Percentiles rank a stretch among this genome's conserved stretches.
phyloP scores from a whole-genome alignment of 2,113 vertebrate genomes.

The Astur gentilis region DNA sequence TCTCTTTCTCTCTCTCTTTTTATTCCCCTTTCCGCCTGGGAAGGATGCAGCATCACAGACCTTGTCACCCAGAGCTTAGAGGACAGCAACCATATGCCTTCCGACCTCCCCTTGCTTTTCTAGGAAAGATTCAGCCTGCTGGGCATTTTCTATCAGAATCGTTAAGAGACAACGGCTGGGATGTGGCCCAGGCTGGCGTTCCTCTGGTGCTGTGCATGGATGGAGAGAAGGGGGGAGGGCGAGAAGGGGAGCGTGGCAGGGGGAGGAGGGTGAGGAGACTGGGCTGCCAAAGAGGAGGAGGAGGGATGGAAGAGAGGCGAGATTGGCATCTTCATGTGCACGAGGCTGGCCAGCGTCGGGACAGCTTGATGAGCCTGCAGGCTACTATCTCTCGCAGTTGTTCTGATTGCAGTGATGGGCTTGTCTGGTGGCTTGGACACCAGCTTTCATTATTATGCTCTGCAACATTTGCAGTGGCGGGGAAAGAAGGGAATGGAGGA shows the following conservation, averaged over 20 bases:
- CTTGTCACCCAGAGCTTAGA: slow-evolving; percentile 56
- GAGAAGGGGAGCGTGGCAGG: not conserved
- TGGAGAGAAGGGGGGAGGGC: not conserved
- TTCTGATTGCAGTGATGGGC: slow-evolving; percentile 40
- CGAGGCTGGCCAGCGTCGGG: not conserved
- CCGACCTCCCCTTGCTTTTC: slow-evolving; percentile 44
- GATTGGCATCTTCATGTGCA: slow-evolving; percentile 17
- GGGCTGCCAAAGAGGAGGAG: slow-evolving; percentile 37
- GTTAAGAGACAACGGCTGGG: slow-evolving; percentile 21
- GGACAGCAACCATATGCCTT: slow-evolving; percentile 64
- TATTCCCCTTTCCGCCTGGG: not conserved
- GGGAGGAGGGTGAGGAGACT: slow-evolving; percentile 30
- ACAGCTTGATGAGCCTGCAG: slow-evolving; percentile 48
- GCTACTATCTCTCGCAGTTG: not conserved
- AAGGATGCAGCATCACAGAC: slow-evolving; percentile 39
- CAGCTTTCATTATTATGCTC: slow-evolving; percentile 34
- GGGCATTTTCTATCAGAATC: slow-evolving; percentile 57
- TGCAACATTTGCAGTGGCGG: not conserved
- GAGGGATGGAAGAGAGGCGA: not conserved
- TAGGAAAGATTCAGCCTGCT: slow-evolving; percentile 57
- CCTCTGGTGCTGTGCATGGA: slow-evolving; percentile 10
- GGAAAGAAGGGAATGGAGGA: not conserved
- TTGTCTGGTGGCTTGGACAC: slow-evolving; percentile 40
- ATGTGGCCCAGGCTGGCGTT: slow-evolving; percentile 58
- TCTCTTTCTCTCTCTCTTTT: not conserved